phyloP scores from a whole-genome alignment of 2,113 vertebrate genomes.

The Lampris incognitus region DNA sequence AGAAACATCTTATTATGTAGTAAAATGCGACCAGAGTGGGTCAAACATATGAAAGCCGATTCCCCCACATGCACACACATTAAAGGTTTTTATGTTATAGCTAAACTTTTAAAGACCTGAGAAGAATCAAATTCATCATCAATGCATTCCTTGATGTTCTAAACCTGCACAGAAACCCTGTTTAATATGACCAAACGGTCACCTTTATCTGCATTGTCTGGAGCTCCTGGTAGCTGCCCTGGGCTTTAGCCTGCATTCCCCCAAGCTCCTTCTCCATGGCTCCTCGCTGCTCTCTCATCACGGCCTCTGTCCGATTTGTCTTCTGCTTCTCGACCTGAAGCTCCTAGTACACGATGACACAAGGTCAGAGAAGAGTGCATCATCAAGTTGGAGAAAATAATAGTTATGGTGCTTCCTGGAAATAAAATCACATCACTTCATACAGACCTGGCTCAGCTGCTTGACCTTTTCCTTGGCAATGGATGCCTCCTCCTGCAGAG shows the following conservation, averaged over 20 bases:
- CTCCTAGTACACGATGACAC: conserved; percentile 82
- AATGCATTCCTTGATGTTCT: too few relatives aligned
- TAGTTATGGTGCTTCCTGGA: neutral
- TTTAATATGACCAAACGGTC: conserved; percentile 13
- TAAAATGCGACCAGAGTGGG: too few relatives aligned
- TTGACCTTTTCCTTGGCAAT: conserved; percentile 94
- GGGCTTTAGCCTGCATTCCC: conserved; percentile 92
- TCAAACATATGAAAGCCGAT: too few relatives aligned
- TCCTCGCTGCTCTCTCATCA: conserved; percentile 91
- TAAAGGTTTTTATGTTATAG: too few relatives aligned
- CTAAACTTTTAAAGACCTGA: neutral
- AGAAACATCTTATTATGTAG: too few relatives aligned
- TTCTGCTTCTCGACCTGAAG: conserved; percentile 94
- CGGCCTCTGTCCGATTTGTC: conserved; percentile 82
- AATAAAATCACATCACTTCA: neutral
- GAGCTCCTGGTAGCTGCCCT: conserved; percentile 89
- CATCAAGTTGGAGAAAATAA: neutral
- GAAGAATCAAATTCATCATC: neutral
- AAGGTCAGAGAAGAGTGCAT: neutral
- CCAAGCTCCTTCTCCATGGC: conserved; percentile 91
- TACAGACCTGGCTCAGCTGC: conserved; percentile 90
- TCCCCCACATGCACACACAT: too few relatives aligned
- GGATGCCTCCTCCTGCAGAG: conserved; percentile 89
- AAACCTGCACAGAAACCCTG: neutral
- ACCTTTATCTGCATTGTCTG: conserved; percentile 96